Evolutionary conservation across 2,888 invertebrate genomes (phyloP).

Genomic region (Masnerella sp.): DNA sequence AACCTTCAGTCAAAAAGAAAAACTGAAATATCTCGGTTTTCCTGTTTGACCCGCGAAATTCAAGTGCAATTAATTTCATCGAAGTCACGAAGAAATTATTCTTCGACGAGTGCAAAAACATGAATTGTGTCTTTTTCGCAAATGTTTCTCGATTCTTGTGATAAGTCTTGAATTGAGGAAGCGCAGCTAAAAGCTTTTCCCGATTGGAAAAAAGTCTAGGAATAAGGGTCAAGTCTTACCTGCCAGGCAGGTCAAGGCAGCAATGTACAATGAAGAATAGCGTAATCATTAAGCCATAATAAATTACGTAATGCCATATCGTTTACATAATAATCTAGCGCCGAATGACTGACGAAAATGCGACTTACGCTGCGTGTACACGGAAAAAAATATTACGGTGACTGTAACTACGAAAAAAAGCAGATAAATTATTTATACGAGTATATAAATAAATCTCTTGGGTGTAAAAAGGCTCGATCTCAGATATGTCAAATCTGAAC

Average conservation of each 20-base stretch:
- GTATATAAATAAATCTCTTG: too few species aligned
- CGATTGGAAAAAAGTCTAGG: slow-evolving; percentile 33
- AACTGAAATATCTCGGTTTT: background rate
- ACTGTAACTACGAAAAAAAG: slow-evolving; percentile 5
- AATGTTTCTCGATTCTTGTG: too few species aligned
- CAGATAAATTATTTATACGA: slow-evolving; percentile 1
- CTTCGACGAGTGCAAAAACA: too few species aligned
- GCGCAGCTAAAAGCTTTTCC: slow-evolving; percentile 28
- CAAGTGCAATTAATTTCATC: slow-evolving; percentile 47
- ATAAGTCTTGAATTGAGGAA: slow-evolving; percentile 24
- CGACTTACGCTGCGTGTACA: slow-evolving; percentile 34
- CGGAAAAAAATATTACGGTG: slow-evolving; percentile 24
- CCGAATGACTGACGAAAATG: slow-evolving; percentile 67
- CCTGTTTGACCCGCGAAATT: slow-evolving; percentile 29
- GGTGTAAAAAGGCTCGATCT: too few species aligned
- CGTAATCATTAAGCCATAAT: slow-evolving; percentile 75
- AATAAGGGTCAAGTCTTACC: slow-evolving; percentile 62
- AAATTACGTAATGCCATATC: slow-evolving; percentile 76
- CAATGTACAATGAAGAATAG: slow-evolving; percentile 72
- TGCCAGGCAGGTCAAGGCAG: slow-evolving; percentile 67
- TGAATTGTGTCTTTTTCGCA: too few species aligned
- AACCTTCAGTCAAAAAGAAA: too few species aligned
- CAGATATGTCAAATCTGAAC: too few species aligned
- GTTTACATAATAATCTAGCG: slow-evolving; percentile 70
- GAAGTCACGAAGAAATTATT: background rate